Base-by-base conservation (phyloP, 2,113 vertebrate genomes). In the Mus pahari region DNA sequence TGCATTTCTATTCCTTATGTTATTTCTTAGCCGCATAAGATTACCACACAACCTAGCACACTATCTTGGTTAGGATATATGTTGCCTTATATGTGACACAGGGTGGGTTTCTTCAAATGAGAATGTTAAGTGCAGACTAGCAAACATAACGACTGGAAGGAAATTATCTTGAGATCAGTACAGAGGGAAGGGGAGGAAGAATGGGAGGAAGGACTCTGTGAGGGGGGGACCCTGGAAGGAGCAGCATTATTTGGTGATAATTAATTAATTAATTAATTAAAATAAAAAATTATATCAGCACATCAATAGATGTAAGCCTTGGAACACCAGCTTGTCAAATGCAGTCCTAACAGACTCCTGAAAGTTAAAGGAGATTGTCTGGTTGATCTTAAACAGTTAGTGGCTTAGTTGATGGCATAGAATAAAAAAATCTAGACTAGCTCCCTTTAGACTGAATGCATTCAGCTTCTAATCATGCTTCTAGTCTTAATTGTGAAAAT, bases 321-420 rank as follows among this genome's bases (percentile, higher is more conserved):
- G 68, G 64, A 94, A 94, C 55, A 53, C 6, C 87, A 88, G 26
- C 7, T 86, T 64, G 75, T 77, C 19, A 88, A 60, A 96, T 7
- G 68, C 42, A 28, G 0, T 77, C 73, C 84, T 60, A 79, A 92
- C 48, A 94, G 58, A 81, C 28, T 92, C 89, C 24, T 45, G 50
- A 90, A 94, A 86, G 33, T 45, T 92, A 66, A 66, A 36, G 19
- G 0, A 6, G 62, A 86, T 66, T 83, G 26, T 1, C 31, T 45
- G 58, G 4, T 79, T 86, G 71, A 2, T 93, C 42, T 90, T 88
- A 83, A 94, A 94, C 36, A 97, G 48, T 88, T 84, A 82, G 42
- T 70, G 93, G 42, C 8, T 79, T 82, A 70, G 53, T 77, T 89
- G 73, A 74, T 9, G 12, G 10, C 10, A 92, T 1, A n/a, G 31